Evolutionary conservation across 2,113 vertebrate species (phyloP).

Genomic region (Hipposideros armiger): DNA sequence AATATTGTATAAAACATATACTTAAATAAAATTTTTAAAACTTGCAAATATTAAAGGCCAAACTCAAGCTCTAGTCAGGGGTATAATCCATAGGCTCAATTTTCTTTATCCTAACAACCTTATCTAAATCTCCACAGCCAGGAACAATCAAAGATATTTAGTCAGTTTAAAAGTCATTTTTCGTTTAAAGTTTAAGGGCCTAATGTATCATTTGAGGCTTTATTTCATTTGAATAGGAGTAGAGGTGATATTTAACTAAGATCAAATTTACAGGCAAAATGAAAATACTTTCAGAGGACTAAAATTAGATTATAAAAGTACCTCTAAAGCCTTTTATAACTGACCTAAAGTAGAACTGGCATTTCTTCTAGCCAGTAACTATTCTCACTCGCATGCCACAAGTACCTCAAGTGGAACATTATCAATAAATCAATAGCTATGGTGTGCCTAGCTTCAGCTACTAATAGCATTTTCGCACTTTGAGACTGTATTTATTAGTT

Average conservation of each 20-base stretch:
- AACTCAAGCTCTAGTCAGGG: neutral
- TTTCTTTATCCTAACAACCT: neutral
- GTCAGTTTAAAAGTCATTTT: conserved; percentile 29
- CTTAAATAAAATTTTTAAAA: neutral
- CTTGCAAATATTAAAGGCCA: neutral
- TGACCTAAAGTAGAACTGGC: neutral
- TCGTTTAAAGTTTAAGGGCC: neutral
- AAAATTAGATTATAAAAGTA: neutral
- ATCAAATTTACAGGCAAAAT: neutral
- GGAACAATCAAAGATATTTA: neutral
- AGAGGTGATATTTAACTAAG: neutral
- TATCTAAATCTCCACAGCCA: neutral
- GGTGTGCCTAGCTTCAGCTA: neutral
- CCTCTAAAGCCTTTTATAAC: neutral
- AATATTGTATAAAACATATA: neutral
- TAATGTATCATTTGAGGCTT: neutral
- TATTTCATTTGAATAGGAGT: neutral
- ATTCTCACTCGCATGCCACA: neutral
- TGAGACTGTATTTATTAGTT: neutral
- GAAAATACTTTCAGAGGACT: conserved; percentile 27
- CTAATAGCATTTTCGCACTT: neutral
- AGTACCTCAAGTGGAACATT: neutral
- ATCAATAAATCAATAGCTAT: neutral
- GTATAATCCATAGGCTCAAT: neutral
- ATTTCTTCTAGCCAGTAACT: neutral